Percentiles rank a stretch among this genome's conserved stretches.
Conservation (phyloP, 2,888 invertebrate species). For the Tenthredo livida region DNA sequence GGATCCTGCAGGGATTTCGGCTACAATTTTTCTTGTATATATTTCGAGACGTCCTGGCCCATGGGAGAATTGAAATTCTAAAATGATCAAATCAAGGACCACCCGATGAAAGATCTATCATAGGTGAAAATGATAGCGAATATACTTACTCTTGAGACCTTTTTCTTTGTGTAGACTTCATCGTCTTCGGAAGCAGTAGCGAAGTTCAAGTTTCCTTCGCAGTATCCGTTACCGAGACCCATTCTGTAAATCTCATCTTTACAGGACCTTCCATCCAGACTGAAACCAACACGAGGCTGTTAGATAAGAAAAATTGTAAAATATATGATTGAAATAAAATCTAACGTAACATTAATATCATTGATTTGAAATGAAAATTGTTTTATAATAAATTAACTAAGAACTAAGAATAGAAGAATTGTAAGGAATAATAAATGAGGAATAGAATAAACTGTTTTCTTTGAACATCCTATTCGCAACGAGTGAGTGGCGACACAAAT, state of each 20-base stretch:
- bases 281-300: slow-evolving; percentile 61
- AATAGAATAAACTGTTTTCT: background rate
- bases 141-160: slow-evolving; percentile 75
- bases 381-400: background rate
- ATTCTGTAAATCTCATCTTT: slow-evolving; percentile 76
- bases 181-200: slow-evolving; percentile 76
- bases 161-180: slow-evolving; percentile 76
- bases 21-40: too few species aligned
- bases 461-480: background rate
- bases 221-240: slow-evolving; percentile 74
- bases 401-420: background rate
- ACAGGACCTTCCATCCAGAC: slow-evolving; percentile 75
- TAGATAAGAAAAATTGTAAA: slow-evolving; percentile 19
- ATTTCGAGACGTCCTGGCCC: too few species aligned
- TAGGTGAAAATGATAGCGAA: background rate
- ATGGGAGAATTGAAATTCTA: too few species aligned
- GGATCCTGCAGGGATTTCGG: too few species aligned
- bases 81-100: too few species aligned
- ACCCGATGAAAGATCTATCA: background rate
- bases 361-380: background rate
- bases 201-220: slow-evolving; percentile 76
- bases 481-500: slow-evolving; percentile 19
- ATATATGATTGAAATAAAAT: background rate
- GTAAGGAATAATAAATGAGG: background rate
- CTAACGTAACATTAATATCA: background rate